Percentiles rank a stretch among this genome's conserved stretches.
These are phyloP conservation scores for Macrophya annulata DNA, from an alignment of 2,888 invertebrate genomes.

Conservation along the genomic window DNA sequence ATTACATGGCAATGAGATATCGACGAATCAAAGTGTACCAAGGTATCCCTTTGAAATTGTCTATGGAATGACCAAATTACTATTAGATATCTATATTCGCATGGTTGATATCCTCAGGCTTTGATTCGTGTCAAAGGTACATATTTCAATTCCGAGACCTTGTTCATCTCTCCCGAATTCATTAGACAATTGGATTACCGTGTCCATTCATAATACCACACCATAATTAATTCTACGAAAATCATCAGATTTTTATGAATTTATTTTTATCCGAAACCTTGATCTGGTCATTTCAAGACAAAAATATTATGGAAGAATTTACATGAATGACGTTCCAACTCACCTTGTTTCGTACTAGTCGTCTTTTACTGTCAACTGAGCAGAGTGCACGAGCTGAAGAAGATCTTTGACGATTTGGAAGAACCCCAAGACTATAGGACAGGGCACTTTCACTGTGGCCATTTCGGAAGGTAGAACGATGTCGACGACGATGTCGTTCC, in stretches of 20 bases:
- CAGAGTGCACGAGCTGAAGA: slow-evolving; percentile 76
- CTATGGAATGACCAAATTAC: not conserved
- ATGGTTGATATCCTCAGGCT: not conserved
- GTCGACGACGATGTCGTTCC: slow-evolving; percentile 41
- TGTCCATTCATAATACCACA: not conserved
- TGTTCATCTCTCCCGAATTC: not conserved
- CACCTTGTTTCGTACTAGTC: slow-evolving; percentile 76
- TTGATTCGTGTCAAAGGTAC: not conserved
- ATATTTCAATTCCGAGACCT: not conserved
- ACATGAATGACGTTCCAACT: slow-evolving; percentile 37
- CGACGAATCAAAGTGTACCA: not conserved
- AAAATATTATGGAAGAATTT: not conserved
- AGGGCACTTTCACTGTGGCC: slow-evolving; percentile 51
- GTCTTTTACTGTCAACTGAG: slow-evolving; percentile 76
- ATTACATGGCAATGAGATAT: not conserved
- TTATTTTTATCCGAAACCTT: not conserved
- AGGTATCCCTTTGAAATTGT: not conserved
- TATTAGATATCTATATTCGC: not conserved
- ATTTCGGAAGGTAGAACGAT: slow-evolving; percentile 46
- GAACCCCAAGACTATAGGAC: slow-evolving; percentile 49
- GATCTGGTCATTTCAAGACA: too few species aligned
- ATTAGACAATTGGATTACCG: not conserved
- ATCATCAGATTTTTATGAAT: not conserved
- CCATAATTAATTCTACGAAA: not conserved
- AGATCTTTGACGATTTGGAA: slow-evolving; percentile 43